Evolutionary conservation across 2,888 invertebrate species (phyloP).

Genomic region (Meiosimyza platycephala): DNA sequence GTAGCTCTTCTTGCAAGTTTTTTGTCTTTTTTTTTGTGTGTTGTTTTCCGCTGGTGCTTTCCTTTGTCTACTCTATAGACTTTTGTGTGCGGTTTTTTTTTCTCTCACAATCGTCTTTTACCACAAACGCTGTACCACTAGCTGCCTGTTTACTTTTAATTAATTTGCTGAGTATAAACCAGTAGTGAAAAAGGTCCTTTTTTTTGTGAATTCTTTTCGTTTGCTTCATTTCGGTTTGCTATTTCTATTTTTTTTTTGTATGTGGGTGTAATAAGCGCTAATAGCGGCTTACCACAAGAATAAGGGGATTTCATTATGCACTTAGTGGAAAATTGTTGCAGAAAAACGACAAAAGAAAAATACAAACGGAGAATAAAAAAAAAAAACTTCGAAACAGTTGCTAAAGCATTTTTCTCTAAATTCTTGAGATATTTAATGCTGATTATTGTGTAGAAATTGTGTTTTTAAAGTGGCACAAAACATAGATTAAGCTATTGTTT

Average conservation of each 20-base stretch:
- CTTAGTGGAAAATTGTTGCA: not conserved
- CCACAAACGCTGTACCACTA: not conserved
- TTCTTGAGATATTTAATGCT: too few relatives aligned
- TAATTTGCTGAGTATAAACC: constrained; percentile 8
- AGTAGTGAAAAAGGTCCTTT: not conserved
- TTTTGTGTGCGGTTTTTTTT: not conserved
- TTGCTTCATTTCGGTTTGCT: not conserved
- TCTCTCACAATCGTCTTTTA: not conserved
- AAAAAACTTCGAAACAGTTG: not conserved
- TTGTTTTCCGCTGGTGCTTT: not conserved
- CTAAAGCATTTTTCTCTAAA: too few relatives aligned
- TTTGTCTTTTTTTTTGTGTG: not conserved
- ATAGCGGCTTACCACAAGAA: constrained; percentile 24
- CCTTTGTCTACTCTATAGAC: not conserved
- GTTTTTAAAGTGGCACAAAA: too few relatives aligned
- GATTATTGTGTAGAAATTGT: too few relatives aligned
- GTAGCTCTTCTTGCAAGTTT: constrained; percentile 12
- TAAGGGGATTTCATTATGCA: not conserved
- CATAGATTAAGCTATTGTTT: too few relatives aligned
- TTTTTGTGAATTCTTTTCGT: not conserved
- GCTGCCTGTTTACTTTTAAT: constrained; percentile 23
- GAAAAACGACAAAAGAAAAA: not conserved
- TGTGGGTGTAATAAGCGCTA: constrained; percentile 23
- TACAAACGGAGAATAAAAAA: not conserved
- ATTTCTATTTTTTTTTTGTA: not conserved